Conservation (phyloP, 2,888 invertebrate species). For the Ligdia adustata region DNA sequence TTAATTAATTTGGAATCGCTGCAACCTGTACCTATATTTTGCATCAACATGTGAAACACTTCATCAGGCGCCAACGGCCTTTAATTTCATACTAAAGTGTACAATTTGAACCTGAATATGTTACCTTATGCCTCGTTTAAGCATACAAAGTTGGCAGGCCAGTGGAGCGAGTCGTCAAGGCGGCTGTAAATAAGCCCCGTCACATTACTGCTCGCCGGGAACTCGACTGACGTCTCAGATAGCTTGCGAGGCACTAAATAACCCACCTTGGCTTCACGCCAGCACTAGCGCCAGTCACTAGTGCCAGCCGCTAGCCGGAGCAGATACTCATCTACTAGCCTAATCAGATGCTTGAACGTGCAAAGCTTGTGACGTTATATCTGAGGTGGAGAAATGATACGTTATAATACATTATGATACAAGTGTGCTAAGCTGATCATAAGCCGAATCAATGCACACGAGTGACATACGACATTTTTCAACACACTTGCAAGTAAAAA, state of each 20-base stretch:
- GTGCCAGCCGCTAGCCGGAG: neutral
- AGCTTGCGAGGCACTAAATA: slow-evolving; percentile 16
- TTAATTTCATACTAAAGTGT: too few relatives aligned
- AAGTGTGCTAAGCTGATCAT: too few relatives aligned
- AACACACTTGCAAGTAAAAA: too few relatives aligned
- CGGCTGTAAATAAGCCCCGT: slow-evolving; percentile 13
- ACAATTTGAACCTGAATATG: neutral
- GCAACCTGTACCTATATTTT: too few relatives aligned
- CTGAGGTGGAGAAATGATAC: neutral
- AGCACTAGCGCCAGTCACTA: slow-evolving; percentile 15
- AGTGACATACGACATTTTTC: too few relatives aligned
- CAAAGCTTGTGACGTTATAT: neutral
- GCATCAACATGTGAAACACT: too few relatives aligned
- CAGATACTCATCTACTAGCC: neutral
- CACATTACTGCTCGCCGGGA: slow-evolving; percentile 2
- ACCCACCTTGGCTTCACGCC: slow-evolving; percentile 17
- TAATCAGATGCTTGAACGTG: neutral
- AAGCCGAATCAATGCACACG: too few relatives aligned
- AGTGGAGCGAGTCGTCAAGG: neutral
- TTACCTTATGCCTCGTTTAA: neutral
- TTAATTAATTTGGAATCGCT: neutral
- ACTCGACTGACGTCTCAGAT: slow-evolving; percentile 2
- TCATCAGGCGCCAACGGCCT: too few relatives aligned
- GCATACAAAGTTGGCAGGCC: too few relatives aligned
- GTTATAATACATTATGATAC: neutral